phyloP scores from a whole-genome alignment of 2,888 invertebrate genomes.

The Xiphydria camelus region DNA sequence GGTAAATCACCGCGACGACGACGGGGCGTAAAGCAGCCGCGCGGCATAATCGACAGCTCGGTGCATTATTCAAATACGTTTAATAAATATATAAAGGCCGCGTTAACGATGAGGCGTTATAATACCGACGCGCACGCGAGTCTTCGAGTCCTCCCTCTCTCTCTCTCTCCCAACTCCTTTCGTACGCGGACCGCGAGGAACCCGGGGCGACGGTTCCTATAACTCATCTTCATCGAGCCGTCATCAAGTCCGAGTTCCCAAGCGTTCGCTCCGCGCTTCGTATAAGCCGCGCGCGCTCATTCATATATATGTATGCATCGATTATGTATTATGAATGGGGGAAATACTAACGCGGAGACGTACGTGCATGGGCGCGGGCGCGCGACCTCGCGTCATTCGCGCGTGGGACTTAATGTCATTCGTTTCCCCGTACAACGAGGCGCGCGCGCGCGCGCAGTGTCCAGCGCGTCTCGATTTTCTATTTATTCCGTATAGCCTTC shows the following conservation, averaged over 20 bases:
- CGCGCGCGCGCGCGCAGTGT: too few relatives aligned
- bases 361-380: too few relatives aligned
- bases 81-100: slow-evolving; percentile 42
- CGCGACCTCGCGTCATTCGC: background rate
- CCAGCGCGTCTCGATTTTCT: too few relatives aligned
- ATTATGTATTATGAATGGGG: background rate
- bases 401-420: background rate
- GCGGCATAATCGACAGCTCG: slow-evolving; percentile 22
- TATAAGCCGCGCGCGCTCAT: background rate
- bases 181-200: slow-evolving; percentile 1
- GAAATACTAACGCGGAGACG: too few relatives aligned
- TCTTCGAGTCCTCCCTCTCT: slow-evolving; percentile 31
- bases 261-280: slow-evolving; percentile 10
- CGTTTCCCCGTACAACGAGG: too few relatives aligned
- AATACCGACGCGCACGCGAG: slow-evolving; percentile 39
- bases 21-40: background rate
- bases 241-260: slow-evolving; percentile 25
- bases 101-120: slow-evolving; percentile 39
- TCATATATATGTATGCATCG: background rate
- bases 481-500: too few relatives aligned
- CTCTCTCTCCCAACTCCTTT: too few relatives aligned
- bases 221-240: slow-evolving; percentile 39
- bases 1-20: background rate
- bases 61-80: slow-evolving; percentile 39
- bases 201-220: slow-evolving; percentile 37